Conservation (phyloP, 2,797 vertebrate species). For the Intellagama lesueurii region DNA sequence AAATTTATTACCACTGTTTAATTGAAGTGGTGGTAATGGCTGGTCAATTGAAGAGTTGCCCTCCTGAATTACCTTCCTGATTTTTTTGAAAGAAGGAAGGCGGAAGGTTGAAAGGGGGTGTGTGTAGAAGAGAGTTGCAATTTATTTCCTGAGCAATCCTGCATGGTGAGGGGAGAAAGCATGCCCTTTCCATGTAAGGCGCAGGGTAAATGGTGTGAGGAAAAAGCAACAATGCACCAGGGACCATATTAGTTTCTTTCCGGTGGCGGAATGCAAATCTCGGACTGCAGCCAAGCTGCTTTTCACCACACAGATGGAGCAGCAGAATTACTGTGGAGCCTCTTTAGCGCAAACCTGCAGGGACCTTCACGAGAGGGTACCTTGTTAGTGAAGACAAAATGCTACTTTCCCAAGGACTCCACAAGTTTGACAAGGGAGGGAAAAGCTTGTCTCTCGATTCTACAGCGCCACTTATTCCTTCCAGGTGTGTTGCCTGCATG, state of each 20-base stretch:
- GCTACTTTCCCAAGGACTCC: background rate
- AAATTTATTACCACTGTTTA: constrained; percentile 53
- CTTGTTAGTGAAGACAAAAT: constrained; percentile 48
- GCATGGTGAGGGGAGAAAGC: background rate
- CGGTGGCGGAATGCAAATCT: background rate
- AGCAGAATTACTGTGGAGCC: constrained; percentile 61
- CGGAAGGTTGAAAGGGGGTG: constrained; percentile 52
- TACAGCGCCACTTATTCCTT: background rate
- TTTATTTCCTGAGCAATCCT: background rate
- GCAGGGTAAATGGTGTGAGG: constrained; percentile 52
- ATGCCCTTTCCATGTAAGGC: background rate
- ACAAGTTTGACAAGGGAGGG: background rate
- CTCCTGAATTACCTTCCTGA: background rate
- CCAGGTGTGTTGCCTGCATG: background rate
- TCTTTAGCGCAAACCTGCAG: background rate
- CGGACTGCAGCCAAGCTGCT: constrained; percentile 37
- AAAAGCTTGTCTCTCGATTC: background rate
- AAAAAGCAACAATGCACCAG: constrained; percentile 55
- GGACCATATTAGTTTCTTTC: constrained; percentile 56
- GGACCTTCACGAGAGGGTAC: background rate
- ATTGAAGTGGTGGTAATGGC: background rate
- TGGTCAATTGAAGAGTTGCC: constrained; percentile 37
- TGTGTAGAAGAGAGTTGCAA: constrained; percentile 15
- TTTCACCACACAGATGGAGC: constrained; percentile 19
- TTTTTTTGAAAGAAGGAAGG: background rate